Percentiles rank a stretch among this genome's conserved stretches.
Evolutionary conservation across 1,140 invertebrate genomes (phyloP).

Genomic region (Eubasilissa regina): DNA sequence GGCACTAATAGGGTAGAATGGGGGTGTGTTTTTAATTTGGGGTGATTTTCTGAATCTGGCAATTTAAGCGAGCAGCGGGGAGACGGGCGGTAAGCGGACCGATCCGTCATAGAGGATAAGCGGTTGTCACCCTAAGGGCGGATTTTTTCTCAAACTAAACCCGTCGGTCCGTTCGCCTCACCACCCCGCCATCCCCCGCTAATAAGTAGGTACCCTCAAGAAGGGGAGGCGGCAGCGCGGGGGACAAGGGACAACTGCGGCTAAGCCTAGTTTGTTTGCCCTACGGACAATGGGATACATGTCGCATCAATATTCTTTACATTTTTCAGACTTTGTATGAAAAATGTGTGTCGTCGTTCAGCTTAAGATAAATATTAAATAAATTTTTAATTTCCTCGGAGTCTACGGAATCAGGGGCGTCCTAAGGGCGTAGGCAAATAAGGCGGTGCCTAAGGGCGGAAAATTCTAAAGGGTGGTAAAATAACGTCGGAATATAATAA

Average conservation of each 20-base stretch:
- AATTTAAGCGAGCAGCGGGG: slow-evolving; percentile 11
- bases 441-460: too few relatives aligned
- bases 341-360: too few relatives aligned
- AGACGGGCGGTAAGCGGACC: slow-evolving; percentile 17
- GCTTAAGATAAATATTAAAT: too few relatives aligned
- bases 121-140: slow-evolving; percentile 43
- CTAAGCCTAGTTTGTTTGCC: not conserved
- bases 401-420: too few relatives aligned
- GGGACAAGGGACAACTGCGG: not conserved
- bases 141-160: slow-evolving; percentile 29
- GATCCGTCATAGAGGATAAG: slow-evolving; percentile 50
- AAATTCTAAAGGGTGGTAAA: too few relatives aligned
- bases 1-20: too few relatives aligned
- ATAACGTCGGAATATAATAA: too few relatives aligned
- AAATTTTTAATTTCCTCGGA: too few relatives aligned
- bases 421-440: too few relatives aligned
- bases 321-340: too few relatives aligned
- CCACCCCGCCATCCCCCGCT: slow-evolving; percentile 7
- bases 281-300: too few relatives aligned
- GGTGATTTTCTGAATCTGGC: slow-evolving; percentile 14
- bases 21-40: slow-evolving; percentile 28
- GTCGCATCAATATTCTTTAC: too few relatives aligned
- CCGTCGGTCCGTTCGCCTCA: not conserved
- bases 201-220: slow-evolving; percentile 1
- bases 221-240: not conserved